Base-by-base conservation (phyloP, 2,113 vertebrate genomes). In the Phyllostomus discolor region DNA sequence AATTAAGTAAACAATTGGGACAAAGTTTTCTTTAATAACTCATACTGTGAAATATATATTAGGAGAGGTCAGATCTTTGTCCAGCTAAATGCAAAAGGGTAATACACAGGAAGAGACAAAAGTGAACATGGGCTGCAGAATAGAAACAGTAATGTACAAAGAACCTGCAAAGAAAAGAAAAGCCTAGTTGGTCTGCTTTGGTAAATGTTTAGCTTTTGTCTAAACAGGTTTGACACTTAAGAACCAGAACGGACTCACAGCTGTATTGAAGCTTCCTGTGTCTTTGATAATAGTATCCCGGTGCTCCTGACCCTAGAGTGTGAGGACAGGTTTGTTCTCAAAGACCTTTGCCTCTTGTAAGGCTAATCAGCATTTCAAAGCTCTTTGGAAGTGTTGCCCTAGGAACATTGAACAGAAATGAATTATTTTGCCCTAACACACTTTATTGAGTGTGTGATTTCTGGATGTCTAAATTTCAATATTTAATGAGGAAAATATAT, bases 381-480 rank as follows among this genome's bases (percentile, higher is more conserved):
- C 54, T 64, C 62, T 88, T 92, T 72, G 54, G 48, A 84, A 41
- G 31, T 24, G 24, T 80, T 90, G 33, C 72, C 46, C 73, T 90
- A 41, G 50, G 73, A 72, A 67, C 1, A 48, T 3, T 57, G 66
- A 86, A 48, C 35, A 7, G 10, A 66, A 79, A 83, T 59, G 15
- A 76, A 67, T 62, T 62, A 35, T 72, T 86, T 85, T n/a, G 46
- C 17, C 66, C 24, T 43, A 31, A 3, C 8, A 79, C 3, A 43
- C 9, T 72, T 87, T 75, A 50, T 10, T 52, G n/a, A 73, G 43
- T 72, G 20, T 41, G n/a, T 59, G 46, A 52, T 64, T 69, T 89
- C 33, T 48, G 67, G 72, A 35, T 69, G 50, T 35, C 52, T 17
- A 69, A 31, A 88, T 82, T 41, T 54, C 16, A 62, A 76, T 69